Evolutionary conservation across 1,140 invertebrate species (phyloP).

Genomic region (Paracyclopina nana): DNA sequence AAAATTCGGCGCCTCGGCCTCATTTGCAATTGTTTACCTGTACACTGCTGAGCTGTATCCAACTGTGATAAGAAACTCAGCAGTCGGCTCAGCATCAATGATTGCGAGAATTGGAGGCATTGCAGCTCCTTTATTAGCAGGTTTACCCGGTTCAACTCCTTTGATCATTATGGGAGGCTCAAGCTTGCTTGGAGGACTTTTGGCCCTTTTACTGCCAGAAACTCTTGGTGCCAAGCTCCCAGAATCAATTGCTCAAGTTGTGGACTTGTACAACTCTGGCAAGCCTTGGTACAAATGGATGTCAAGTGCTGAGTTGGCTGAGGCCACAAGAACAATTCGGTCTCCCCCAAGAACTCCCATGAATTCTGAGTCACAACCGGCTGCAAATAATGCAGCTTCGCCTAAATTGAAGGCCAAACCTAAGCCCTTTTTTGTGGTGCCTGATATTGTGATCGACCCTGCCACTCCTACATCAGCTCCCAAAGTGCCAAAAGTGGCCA

Average conservation of each 20-base stretch:
- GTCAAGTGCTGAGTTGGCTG: neutral
- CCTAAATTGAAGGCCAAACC: neutral
- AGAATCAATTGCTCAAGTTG: neutral
- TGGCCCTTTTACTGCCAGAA: constrained; percentile 4
- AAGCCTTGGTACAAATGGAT: constrained; percentile 3
- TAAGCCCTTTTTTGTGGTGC: neutral
- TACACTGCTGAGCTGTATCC: constrained; percentile 15
- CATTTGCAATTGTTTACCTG: constrained; percentile 9
- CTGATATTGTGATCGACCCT: neutral
- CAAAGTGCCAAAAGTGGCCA: neutral
- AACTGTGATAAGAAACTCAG: constrained; percentile 15
- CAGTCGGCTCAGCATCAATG: constrained; percentile 19
- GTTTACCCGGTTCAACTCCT: neutral
- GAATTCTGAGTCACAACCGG: neutral
- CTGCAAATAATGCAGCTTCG: neutral
- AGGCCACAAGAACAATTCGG: neutral
- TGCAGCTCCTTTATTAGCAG: constrained; percentile 15
- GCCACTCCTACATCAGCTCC: neutral
- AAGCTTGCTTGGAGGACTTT: neutral
- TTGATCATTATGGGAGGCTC: neutral
- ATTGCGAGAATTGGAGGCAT: constrained; percentile 20
- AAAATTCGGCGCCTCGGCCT: constrained; percentile 1
- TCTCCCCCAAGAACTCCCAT: too few species aligned
- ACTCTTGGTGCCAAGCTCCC: neutral
- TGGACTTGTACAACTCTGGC: neutral